Evolutionary conservation across 2,113 vertebrate genomes (phyloP), one percentile per base, ranked within the genome.

Genomic region (Leucoraja erinaceus): DNA sequence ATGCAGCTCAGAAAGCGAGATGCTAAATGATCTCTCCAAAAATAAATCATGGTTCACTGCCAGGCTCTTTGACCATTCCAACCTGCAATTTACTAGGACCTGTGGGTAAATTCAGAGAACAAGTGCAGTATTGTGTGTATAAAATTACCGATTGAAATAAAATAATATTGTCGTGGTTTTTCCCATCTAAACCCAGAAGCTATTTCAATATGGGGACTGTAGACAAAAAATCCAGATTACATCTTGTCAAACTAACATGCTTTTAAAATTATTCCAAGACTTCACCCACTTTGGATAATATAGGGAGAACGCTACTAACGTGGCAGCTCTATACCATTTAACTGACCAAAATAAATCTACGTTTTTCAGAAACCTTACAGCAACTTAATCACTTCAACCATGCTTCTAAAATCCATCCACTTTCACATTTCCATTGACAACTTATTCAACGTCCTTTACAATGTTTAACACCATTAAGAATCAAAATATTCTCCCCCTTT

Each of bases 341-440:
- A 28, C 66, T 90, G 72, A 28, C 66, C 90, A 91, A 90, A 66
- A 70, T 38, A 66, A 74, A 91, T 38, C 22, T 11, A 72, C 68
- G 72, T 47, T 70, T 91, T 33, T 90, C 59, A 72, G 66, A 91
- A 63, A 54, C 63, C 90, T 68, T 91, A 91, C 33, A 28, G 38
- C 88, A 91, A 91, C 38, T 31, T 91, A 91, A 47, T 47, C 88
- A 90, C 33, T 70, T 68, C 66, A 72, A 70, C 68, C 70, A 38
- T 91, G 90, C 38, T 72, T 22, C 90, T 91, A 91, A 70, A 91
- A 72, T 70, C 90, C 66, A 72, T 74, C 90, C 90, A 91, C 90
- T 91, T 91, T 91, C 90, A 91, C 88, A 72, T 72, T 72, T 47
- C 90, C 90, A 91, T 22, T 33, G 38, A 74, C 90, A 91, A 91